Conservation (phyloP, 1,140 invertebrate species). For the Macrocentrus cingulum region DNA sequence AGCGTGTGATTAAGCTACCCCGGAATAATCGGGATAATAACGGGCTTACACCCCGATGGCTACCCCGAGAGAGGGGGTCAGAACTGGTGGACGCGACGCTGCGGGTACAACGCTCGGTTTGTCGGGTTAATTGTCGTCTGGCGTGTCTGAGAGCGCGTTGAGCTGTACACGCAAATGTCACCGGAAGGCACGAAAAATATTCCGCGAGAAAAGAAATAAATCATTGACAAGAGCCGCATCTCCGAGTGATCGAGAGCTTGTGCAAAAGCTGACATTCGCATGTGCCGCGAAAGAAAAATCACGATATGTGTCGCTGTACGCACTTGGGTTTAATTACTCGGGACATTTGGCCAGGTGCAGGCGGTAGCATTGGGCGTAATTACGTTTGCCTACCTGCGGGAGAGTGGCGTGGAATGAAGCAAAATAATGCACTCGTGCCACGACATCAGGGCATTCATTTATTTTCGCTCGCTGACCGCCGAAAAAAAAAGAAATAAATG, state of each 20-base stretch:
- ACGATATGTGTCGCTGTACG: background rate
- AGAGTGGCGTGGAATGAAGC: conserved; percentile 8
- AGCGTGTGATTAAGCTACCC: conserved; percentile 46
- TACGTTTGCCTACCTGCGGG: conserved; percentile 18
- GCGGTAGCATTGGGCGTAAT: conserved; percentile 14
- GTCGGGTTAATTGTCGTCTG: conserved; percentile 55
- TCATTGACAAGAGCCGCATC: conserved; percentile 11
- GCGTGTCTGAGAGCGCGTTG: conserved; percentile 42
- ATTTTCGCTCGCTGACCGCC: conserved; percentile 24
- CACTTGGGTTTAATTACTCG: background rate
- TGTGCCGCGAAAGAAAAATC: too few species aligned
- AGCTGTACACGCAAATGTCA: conserved; percentile 36
- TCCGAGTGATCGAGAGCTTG: conserved; percentile 8
- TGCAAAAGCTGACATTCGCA: too few species aligned
- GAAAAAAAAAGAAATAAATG: conserved; percentile 24
- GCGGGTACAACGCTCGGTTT: conserved; percentile 42
- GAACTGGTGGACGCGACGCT: conserved; percentile 22
- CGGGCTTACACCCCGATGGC: conserved; percentile 45
- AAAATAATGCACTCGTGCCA: conserved; percentile 25
- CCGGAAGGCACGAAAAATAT: conserved; percentile 32
- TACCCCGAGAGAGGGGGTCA: conserved; percentile 16
- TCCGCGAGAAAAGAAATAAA: conserved; percentile 1
- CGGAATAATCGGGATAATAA: conserved; percentile 55
- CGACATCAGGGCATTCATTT: conserved; percentile 27
- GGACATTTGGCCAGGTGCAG: too few species aligned